Conservation (phyloP, 2,888 invertebrate species). For the Drosophila subquinaria region DNA sequence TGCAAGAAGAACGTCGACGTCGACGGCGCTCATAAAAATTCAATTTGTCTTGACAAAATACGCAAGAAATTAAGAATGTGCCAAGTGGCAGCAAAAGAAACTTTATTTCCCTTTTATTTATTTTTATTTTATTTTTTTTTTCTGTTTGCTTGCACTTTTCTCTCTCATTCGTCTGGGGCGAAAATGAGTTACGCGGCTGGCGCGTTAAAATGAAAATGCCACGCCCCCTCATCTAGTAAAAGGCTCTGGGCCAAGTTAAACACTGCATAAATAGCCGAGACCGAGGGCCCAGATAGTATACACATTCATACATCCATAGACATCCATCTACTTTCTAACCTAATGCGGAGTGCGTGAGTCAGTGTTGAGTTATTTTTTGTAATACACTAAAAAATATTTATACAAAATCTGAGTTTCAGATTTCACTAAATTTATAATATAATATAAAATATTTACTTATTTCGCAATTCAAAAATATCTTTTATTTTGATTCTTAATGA, state of each 20-base stretch:
- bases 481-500: no score
- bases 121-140: constrained; percentile 37
- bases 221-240: constrained; percentile 46
- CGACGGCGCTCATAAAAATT: constrained; percentile 75
- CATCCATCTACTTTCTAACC: constrained; percentile 19
- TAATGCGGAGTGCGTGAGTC: constrained; percentile 36
- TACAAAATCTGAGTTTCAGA: not conserved
- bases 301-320: constrained; percentile 9
- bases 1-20: constrained; percentile 42
- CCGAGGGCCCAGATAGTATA: constrained; percentile 43
- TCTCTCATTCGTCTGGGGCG: constrained; percentile 58
- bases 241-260: constrained; percentile 71
- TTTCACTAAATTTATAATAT: not conserved
- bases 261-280: constrained; percentile 77
- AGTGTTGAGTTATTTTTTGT: not conserved
- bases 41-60: constrained; percentile 81
- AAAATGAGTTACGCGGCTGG: constrained; percentile 77
- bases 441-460: no score
- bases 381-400: not conserved
- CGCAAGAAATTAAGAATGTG: constrained; percentile 82
- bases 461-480: no score
- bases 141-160: constrained; percentile 40
- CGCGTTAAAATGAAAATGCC: constrained; percentile 75
- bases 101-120: constrained; percentile 74
- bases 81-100: constrained; percentile 80